Base-by-base conservation (phyloP, 2,113 vertebrate species). In the Sinosuthora webbiana region DNA sequence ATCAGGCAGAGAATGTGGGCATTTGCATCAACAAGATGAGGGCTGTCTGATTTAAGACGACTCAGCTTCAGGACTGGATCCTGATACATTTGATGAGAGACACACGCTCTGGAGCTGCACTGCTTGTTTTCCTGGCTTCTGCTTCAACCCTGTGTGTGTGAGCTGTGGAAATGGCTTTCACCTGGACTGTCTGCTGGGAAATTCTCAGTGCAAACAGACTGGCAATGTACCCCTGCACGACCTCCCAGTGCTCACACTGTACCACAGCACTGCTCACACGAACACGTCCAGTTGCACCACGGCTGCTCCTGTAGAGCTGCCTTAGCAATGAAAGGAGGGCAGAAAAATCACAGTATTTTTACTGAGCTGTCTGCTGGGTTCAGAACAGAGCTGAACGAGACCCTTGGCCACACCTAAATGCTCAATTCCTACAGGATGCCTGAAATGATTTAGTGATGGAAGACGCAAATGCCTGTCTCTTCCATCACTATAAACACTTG, bases 1-100 rank as follows among this genome's bases (percentile, higher is more conserved):
- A 97, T 94, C 94, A 96, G 95, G 96, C 96, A 95, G 83, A 53
- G 96, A 96, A 96, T 93, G 93, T 88, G 95, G 95, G 93, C 92
- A 95, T 76, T 96, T 91, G 94, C 94, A 93, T 95, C 93, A 90
- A 91, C 90, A 91, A 92, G 94, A 93, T 79, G 95, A 96, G 65
- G 90, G 86, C 83, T 94, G 95, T 78, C 83, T 95, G 88, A 90
- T 87, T 94, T 87, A 24, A 92, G 92, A 82, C 80, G 7, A 92
- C 83, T 96, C 91, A 67, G 90, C 80, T 96, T 81, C 90, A 81
- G 90, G 82, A 95, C 90, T 92, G 94, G 95, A 83, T 93, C 85
- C 85, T 75, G 88, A 74, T 88, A 83, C 0, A 2, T 78, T 56
- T 86, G 82, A 60, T 47, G 89, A 87, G 89, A 94, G 91, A 80